Percentiles rank a stretch among this genome's conserved stretches.
These are phyloP conservation scores for Ariopsis seemanni DNA, from an alignment of 2,113 vertebrate genomes.

Conservation along the genomic window DNA sequence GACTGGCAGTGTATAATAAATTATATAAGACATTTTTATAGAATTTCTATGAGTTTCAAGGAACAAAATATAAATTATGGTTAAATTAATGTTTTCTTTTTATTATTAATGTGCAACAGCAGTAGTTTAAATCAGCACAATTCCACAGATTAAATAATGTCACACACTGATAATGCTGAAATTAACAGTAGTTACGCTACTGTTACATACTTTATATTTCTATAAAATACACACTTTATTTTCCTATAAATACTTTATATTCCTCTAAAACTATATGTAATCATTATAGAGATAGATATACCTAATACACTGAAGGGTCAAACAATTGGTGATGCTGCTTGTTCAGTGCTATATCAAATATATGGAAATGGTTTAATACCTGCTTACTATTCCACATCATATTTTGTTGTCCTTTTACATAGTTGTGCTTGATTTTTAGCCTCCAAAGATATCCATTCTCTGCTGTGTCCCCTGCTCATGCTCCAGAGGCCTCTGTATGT, in stretches of 20 bases:
- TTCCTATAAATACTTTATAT: neutral
- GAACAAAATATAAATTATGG: neutral
- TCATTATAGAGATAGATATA: neutral
- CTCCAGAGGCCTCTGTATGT: constrained; percentile 26
- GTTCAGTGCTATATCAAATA: neutral
- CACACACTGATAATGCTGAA: neutral
- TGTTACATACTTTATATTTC: neutral
- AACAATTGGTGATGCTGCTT: neutral
- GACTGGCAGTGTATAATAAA: neutral
- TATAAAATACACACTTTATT: neutral
- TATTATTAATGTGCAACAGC: neutral
- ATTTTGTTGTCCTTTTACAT: neutral
- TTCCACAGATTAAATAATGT: neutral
- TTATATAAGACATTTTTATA: too few species aligned
- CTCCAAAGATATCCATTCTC: neutral
- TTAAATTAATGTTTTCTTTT: neutral
- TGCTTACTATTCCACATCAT: neutral
- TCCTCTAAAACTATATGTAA: neutral
- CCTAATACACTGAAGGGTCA: neutral
- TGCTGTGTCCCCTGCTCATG: constrained; percentile 12
- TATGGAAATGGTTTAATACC: neutral
- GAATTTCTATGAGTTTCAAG: too few species aligned
- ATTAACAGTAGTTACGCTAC: neutral
- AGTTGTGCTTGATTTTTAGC: neutral
- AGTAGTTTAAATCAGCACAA: neutral